Base-by-base conservation (phyloP, 2,888 invertebrate genomes). In the Chymomyza caudatula region DNA sequence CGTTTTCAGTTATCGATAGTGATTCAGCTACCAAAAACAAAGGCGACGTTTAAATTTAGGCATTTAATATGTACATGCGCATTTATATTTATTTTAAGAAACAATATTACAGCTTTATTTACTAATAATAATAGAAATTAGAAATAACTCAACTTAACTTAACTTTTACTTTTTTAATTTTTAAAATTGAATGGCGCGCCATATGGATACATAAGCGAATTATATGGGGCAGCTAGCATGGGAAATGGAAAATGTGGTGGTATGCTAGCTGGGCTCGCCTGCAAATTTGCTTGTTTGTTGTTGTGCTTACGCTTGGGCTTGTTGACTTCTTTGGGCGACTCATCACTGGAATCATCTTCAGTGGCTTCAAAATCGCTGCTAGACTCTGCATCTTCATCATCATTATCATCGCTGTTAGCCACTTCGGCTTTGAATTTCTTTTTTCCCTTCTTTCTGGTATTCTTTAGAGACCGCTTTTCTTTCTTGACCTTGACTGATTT, bases 131-230 rank as follows among this genome's bases (percentile, higher is more conserved):
- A 47, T 13, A 17, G 3, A 11, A 6, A 15, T 13, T 47, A 3
- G 8, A 47, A n/a, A 47, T 1, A 47, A 4, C 17, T 47, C 11
- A 37, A 47, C 13, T 15, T n/a, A n/a, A n/a, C 47, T 17, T 17
- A 19, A 47, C 3, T 47, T 8, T 3, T 19, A 47, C 13, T n/a
- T 2, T 3, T 47, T 58, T 74, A 76, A 60, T 85, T 85, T 3
- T 83, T 65, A 52, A 66, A 80, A 59, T 17, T 79, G 51, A 80
- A 86, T 2, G 71, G 73, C 11, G 87, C 37, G 2, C 47, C 80
- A 71, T 82, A 80, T 1, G 80, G 77, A 65, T 86, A 80, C 68
- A 80, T 85, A 57, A 80, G 37, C 0, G 87, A 65, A 37, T 69
- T 80, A 51, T 65, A 80, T 8, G 77, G 85, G 4, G 80, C 56